Evolutionary conservation across 2,888 invertebrate species (phyloP).

Genomic region (Acronicta psi): DNA sequence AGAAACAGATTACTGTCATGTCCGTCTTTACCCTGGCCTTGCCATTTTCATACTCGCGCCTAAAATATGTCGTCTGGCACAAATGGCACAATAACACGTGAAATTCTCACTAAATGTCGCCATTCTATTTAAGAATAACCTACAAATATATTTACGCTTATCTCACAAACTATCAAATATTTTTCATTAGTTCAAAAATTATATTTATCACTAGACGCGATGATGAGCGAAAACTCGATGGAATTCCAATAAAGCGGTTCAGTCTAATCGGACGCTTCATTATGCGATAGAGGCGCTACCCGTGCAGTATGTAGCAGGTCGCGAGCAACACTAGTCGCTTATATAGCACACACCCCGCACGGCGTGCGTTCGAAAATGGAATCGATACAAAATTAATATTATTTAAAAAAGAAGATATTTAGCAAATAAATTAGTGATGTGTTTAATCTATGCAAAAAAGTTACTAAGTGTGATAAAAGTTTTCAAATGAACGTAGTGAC

Average conservation of each 20-base stretch:
- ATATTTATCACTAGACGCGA: constrained; percentile 47
- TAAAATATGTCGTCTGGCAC: constrained; percentile 29
- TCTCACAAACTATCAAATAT: constrained; percentile 34
- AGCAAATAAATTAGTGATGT: constrained; percentile 49
- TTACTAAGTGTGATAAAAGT: constrained; percentile 69
- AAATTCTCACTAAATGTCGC: constrained; percentile 37
- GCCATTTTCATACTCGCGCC: constrained; percentile 26
- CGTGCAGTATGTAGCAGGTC: constrained; percentile 71
- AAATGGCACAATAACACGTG: constrained; percentile 38
- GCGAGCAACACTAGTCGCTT: constrained; percentile 70
- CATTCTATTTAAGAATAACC: constrained; percentile 34
- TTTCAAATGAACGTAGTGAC: constrained; percentile 83
- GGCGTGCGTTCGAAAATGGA: constrained; percentile 64
- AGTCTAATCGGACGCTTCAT: constrained; percentile 56
- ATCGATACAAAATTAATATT: constrained; percentile 45
- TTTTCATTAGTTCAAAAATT: constrained; percentile 43
- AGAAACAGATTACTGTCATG: constrained; percentile 17
- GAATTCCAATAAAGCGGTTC: constrained; percentile 65
- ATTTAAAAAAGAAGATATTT: constrained; percentile 29
- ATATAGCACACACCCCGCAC: constrained; percentile 50
- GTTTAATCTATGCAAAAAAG: constrained; percentile 44
- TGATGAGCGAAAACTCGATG: constrained; percentile 69
- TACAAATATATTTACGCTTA: constrained; percentile 26
- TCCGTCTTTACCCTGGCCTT: constrained; percentile 21
- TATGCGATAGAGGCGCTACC: constrained; percentile 43